phyloP scores from a whole-genome alignment of 2,888 invertebrate species.

The Sminthurides aquaticus region DNA sequence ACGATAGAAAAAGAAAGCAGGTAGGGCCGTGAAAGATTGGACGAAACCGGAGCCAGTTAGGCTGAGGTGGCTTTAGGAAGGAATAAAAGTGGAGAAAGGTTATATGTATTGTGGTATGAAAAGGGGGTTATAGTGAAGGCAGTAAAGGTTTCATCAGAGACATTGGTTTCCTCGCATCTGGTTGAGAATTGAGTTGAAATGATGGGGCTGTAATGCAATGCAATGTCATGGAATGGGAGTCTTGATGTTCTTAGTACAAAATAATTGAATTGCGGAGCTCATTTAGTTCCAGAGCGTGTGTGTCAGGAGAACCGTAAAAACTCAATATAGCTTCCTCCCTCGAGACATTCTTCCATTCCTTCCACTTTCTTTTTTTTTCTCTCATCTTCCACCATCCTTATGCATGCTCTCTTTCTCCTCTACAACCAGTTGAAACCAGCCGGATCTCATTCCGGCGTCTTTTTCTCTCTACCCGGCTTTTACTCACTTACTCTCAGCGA shows the following conservation, averaged over 20 bases:
- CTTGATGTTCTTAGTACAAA: slow-evolving; percentile 28
- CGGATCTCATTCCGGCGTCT: too few species aligned
- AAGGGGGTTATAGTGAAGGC: neutral
- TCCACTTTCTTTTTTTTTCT: slow-evolving; percentile 8
- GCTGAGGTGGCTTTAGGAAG: too few species aligned
- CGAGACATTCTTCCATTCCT: slow-evolving; percentile 24
- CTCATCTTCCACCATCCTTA: slow-evolving; percentile 5
- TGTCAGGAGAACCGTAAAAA: slow-evolving; percentile 41
- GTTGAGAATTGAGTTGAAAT: slow-evolving; percentile 20
- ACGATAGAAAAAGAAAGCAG: too few species aligned
- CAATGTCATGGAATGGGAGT: slow-evolving; percentile 12
- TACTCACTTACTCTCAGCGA: too few species aligned
- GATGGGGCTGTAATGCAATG: slow-evolving; percentile 20
- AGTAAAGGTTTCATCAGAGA: neutral
- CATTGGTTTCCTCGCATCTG: neutral
- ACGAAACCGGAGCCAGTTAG: too few species aligned
- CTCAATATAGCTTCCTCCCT: slow-evolving; percentile 31
- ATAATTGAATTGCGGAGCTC: slow-evolving; percentile 42
- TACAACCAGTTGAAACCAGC: too few species aligned
- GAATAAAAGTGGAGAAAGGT: too few species aligned
- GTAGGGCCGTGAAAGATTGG: too few species aligned
- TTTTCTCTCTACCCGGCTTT: too few species aligned
- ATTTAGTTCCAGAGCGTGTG: slow-evolving; percentile 37
- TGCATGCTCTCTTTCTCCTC: neutral
- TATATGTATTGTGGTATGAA: too few species aligned